phyloP scores from a whole-genome alignment of 2,113 vertebrate genomes.

The Isichthys henryi region DNA sequence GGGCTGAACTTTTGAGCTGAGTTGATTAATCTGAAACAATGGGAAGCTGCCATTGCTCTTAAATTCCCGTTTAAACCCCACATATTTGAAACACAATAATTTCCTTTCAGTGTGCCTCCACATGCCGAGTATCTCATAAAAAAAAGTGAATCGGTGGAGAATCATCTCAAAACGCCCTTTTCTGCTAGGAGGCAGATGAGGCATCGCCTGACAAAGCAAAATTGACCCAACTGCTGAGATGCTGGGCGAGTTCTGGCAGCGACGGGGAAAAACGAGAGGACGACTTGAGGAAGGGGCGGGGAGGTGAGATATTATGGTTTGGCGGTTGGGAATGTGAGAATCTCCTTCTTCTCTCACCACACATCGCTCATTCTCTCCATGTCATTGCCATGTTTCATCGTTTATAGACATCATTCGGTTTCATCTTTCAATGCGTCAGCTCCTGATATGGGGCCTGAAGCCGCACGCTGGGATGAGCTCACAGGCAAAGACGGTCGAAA shows the following conservation, averaged over 20 bases:
- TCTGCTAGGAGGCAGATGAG: background rate
- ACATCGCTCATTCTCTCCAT: background rate
- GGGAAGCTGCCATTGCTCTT: background rate
- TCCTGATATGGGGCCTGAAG: background rate
- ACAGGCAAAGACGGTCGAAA: background rate
- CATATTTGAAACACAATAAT: background rate
- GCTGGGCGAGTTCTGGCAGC: conserved; percentile 2
- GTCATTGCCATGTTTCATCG: background rate
- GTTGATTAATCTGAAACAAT: background rate
- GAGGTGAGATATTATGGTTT: conserved; percentile 12
- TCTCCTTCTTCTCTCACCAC: background rate
- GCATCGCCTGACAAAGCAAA: background rate
- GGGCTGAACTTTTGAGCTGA: background rate
- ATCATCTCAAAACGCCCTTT: background rate
- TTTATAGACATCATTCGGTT: background rate
- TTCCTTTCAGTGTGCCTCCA: background rate
- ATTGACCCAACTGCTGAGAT: background rate
- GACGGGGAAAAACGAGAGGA: background rate
- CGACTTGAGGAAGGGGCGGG: background rate
- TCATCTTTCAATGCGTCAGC: conserved; percentile 11
- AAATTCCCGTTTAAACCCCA: background rate
- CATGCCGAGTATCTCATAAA: background rate
- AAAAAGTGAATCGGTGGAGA: background rate
- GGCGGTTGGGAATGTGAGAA: background rate
- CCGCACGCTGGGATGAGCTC: background rate